Evolutionary conservation across 2,888 invertebrate genomes (phyloP), one percentile per base, ranked within the genome.

Genomic region (Brachyptera putata): DNA sequence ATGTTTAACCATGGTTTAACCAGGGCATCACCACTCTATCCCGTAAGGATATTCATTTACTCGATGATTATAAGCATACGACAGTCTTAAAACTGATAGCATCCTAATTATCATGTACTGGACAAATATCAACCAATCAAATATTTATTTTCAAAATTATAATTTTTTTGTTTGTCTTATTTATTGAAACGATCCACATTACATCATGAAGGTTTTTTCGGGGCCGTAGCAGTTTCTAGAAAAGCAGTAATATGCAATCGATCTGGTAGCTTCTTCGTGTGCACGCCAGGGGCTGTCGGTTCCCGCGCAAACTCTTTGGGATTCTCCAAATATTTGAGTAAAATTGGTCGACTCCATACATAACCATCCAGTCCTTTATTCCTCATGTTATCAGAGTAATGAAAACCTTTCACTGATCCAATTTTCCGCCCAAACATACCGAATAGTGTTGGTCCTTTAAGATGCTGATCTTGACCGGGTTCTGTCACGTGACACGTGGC

Each of bases 211-310:
- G n/a, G n/a, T n/a, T n/a, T n/a, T n/a, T n/a, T n/a, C n/a, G n/a
- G n/a, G n/a, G n/a, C n/a, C n/a, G n/a, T n/a, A n/a, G n/a, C n/a
- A n/a, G n/a, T 46, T 24, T 53, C 53, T 18, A 53, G 36, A n/a
- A 21, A 53, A 5, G 34, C 53, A 2, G 21, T 21, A 1, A 53
- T 53, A n/a, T 53, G 36, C 30, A 53, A 36, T 21, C 53, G 14
- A 13, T 36, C 53, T 11, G 53, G 53, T 22, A 18, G n/a, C 36
- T 36, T 53, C 36, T 53, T 53, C 1, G 53, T 53, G 36, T 53
- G 53, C 1, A 36, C 36, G 9, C 36, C 36, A 5, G 53, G 53
- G 3, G 18, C 53, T 34, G 36, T 53, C 1, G 36, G 18, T 5
- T 34, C 53, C 1, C 13, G 53, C 1, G 22, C 30, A 34, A 53